Percentiles rank a stretch among this genome's conserved stretches.
phyloP scores from a whole-genome alignment of 2,797 vertebrate species.

The Gila robusta region DNA sequence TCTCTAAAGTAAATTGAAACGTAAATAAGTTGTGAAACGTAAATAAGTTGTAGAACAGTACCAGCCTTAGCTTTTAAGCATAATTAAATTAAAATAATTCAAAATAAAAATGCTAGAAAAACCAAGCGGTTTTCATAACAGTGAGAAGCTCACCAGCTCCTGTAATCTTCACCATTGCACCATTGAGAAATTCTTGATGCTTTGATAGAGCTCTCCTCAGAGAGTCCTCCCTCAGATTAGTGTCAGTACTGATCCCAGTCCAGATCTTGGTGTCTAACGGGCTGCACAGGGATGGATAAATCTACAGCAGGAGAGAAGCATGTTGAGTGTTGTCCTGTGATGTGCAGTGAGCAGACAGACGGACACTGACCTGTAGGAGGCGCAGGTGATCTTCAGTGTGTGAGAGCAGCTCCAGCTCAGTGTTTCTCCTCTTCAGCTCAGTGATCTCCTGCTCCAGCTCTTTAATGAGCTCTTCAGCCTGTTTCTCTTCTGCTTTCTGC shows the following conservation, averaged over 20 bases:
- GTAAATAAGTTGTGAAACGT: not conserved
- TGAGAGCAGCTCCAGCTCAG: conserved; percentile 15
- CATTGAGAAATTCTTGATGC: conserved; percentile 12
- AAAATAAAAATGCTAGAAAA: not conserved
- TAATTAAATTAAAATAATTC: not conserved
- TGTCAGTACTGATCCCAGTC: conserved; percentile 16
- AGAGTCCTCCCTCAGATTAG: not conserved
- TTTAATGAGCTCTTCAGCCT: conserved; percentile 11
- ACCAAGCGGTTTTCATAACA: not conserved
- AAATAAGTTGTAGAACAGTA: not conserved
- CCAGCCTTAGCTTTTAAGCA: not conserved
- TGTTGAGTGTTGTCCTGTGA: not conserved
- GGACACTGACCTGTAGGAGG: conserved; percentile 18
- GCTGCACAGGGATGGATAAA: conserved; percentile 25
- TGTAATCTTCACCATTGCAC: not conserved
- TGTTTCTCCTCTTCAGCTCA: not conserved
- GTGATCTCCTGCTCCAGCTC: conserved; percentile 6
- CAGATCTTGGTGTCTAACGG: conserved; percentile 6
- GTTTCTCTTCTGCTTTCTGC: not conserved
- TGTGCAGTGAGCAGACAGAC: not conserved
- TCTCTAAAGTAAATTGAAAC: not conserved
- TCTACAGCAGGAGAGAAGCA: conserved; percentile 20
- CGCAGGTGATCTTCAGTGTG: conserved; percentile 13
- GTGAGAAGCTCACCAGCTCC: conserved; percentile 14
- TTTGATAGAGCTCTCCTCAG: conserved; percentile 22